These are phyloP conservation scores for Helarctos malayanus DNA, from an alignment of 2,797 vertebrate genomes.

Conservation along the genomic window DNA sequence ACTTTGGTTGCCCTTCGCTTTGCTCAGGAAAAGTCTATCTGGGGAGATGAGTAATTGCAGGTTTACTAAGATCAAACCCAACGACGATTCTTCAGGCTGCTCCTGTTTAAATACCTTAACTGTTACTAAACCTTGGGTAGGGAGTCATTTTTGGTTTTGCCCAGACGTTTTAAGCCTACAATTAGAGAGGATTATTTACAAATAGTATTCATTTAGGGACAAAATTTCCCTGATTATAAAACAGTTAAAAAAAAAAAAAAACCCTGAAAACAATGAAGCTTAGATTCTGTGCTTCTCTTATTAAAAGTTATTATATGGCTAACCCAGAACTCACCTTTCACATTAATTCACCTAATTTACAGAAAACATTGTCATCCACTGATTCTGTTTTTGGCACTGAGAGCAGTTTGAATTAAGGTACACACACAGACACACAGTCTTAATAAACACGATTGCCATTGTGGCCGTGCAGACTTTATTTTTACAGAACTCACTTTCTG, in stretches of 20 bases:
- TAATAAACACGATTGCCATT: neutral
- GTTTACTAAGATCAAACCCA: slow-evolving; percentile 76
- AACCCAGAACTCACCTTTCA: slow-evolving; percentile 37
- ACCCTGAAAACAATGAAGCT: slow-evolving; percentile 58
- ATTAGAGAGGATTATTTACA: slow-evolving; percentile 84
- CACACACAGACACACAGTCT: neutral
- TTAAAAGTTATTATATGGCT: slow-evolving; percentile 3
- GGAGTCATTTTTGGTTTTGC: slow-evolving; percentile 77
- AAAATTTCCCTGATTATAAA: slow-evolving; percentile 80
- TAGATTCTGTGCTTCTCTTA: slow-evolving; percentile 25
- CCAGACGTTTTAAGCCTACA: slow-evolving; percentile 81
- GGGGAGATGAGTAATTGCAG: slow-evolving; percentile 78
- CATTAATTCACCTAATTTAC: neutral
- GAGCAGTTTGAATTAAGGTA: neutral
- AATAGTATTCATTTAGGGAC: slow-evolving; percentile 78
- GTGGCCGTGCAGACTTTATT: neutral
- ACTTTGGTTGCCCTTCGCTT: slow-evolving; percentile 84
- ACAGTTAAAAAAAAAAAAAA: slow-evolving; percentile 31
- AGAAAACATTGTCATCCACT: slow-evolving; percentile 14
- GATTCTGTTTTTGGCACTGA: neutral
- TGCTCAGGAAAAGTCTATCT: slow-evolving; percentile 71
- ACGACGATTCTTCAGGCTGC: slow-evolving; percentile 64
- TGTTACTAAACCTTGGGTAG: slow-evolving; percentile 76
- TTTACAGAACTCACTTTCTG: neutral
- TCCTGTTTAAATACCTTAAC: slow-evolving; percentile 76